Evolutionary conservation across 2,888 invertebrate genomes (phyloP).

Genomic region (Pemphredon lugubris): DNA sequence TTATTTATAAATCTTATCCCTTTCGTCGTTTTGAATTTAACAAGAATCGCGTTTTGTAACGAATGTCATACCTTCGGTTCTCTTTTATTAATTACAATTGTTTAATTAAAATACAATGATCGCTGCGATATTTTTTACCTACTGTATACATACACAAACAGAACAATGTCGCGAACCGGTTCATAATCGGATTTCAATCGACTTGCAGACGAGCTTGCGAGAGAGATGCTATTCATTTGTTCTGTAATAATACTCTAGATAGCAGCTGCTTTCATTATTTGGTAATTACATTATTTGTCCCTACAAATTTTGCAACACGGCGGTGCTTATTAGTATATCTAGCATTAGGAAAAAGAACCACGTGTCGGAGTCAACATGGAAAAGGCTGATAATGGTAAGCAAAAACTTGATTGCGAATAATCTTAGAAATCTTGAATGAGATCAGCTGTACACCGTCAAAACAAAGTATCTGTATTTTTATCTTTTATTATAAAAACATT

Average conservation of each 20-base stretch:
- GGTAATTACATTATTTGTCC: constrained; percentile 55
- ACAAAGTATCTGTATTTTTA: too few species aligned
- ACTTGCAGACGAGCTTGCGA: constrained; percentile 49
- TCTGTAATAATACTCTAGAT: constrained; percentile 55
- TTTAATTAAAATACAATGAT: too few species aligned
- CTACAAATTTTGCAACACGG: constrained; percentile 21
- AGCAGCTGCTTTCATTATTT: constrained; percentile 62
- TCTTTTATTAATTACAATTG: not conserved
- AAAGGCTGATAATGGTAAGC: constrained; percentile 37
- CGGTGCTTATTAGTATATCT: constrained; percentile 24
- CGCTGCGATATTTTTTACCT: constrained; percentile 20
- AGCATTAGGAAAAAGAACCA: constrained; percentile 22
- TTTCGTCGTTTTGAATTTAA: too few species aligned
- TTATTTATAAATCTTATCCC: not conserved
- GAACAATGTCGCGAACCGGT: constrained; percentile 6
- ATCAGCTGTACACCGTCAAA: too few species aligned
- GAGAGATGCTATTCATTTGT: constrained; percentile 51
- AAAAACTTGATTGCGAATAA: too few species aligned
- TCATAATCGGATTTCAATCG: constrained; percentile 50
- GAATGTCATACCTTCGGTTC: not conserved
- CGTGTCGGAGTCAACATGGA: constrained; percentile 26
- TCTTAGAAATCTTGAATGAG: too few species aligned
- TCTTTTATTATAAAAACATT: too few species aligned
- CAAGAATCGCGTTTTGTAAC: not conserved
- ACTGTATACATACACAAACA: constrained; percentile 21